These are phyloP conservation scores for Thecocarcelia acutangulata DNA, from an alignment of 2,888 invertebrate species.

Conservation along the genomic window DNA sequence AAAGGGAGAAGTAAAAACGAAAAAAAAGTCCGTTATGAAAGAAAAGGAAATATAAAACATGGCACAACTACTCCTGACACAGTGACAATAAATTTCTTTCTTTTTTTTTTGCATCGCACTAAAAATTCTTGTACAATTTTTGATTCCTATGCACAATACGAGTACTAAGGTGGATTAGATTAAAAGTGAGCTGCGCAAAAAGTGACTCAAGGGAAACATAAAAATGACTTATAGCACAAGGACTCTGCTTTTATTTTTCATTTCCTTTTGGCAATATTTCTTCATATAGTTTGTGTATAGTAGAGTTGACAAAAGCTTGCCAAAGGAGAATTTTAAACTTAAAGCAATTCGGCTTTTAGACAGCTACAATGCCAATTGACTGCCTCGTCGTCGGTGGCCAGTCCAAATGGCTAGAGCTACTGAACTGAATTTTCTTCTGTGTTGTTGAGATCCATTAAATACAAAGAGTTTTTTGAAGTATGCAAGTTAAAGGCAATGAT, in stretches of 20 bases:
- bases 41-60: constrained; percentile 47
- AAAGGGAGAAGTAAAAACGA: background rate
- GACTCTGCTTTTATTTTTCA: constrained; percentile 4
- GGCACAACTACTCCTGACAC: constrained; percentile 54
- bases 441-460: too few species aligned
- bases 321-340: too few species aligned
- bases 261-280: background rate
- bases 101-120: background rate
- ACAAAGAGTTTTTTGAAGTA: too few species aligned
- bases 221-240: constrained; percentile 1
- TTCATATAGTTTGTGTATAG: background rate
- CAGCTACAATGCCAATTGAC: too few species aligned
- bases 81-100: constrained; percentile 27
- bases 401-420: too few species aligned
- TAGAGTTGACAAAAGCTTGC: too few species aligned
- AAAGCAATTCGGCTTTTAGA: too few species aligned
- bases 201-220: background rate
- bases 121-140: background rate
- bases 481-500: too few species aligned
- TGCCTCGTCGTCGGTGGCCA: too few species aligned
- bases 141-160: constrained; percentile 7
- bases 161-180: constrained; percentile 25
- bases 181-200: background rate
- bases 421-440: too few species aligned
- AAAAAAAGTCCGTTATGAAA: constrained; percentile 1